Evolutionary conservation across 2,797 vertebrate species (phyloP), one percentile per base, ranked within the genome.

Genomic region (Sebastes variabilis): DNA sequence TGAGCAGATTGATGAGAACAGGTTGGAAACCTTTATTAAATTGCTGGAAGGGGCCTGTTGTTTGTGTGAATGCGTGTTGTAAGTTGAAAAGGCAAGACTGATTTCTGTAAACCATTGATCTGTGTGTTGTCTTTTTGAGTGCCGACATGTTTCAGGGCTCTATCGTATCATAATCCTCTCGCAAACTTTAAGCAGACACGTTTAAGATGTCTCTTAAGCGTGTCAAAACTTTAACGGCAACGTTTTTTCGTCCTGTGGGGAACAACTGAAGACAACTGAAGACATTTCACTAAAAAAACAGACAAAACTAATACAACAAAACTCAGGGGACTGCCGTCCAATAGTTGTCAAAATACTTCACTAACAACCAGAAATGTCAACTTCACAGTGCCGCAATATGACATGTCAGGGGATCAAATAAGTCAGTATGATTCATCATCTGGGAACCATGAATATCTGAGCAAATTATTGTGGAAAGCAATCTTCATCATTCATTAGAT

Each of bases 1-100:
- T 89, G 73, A 80, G 30, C 18, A 76, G 83, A 92, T 80, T 91
- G 80, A 92, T 90, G 81, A 86, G 79, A 82, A 81, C 29, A 66
- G 73, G 73, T 75, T 80, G 66, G 62, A 79, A 88, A 74, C 75
- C 49, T 85, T 88, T 84, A 88, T 86, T 83, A 84, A 72, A 66
- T 24, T 27, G 75, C 81, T 76, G 32, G 54, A 54, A 86, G 87
- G 56, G 1, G 52, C 56, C 24, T 58, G 72, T 61, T 81, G 54
- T 59, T 68, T 77, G 30, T 70, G 54, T 77, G 56, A 65, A 60
- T 70, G 80, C 14, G 36, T 67, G 42, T 67, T 72, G 18, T 11
- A 12, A 16, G 54, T 20, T 69, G 10, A 68, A 56, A 73, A 46
- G 30, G 32, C 22, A 5, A 12, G 18, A 22, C 18, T 24, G 25